phyloP scores from a whole-genome alignment of 1,140 invertebrate genomes.

The Latrodectus geometricus region DNA sequence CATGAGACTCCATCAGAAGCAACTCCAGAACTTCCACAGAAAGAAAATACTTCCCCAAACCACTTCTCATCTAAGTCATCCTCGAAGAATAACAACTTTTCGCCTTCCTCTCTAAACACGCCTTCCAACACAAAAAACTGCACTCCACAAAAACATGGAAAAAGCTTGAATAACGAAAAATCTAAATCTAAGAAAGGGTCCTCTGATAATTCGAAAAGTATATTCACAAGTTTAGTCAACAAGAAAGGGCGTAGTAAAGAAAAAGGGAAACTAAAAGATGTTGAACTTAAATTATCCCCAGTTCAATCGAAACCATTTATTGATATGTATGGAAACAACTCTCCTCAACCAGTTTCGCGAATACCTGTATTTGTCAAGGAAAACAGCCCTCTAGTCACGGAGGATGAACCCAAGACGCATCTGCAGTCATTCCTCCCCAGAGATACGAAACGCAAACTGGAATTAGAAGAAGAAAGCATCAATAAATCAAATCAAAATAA shows the following conservation, averaged over 20 bases:
- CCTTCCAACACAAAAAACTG: slow-evolving; percentile 5
- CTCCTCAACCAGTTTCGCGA: slow-evolving; percentile 16
- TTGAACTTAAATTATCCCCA: neutral
- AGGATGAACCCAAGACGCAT: slow-evolving; percentile 1
- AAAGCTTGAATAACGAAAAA: slow-evolving; percentile 37
- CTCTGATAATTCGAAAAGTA: slow-evolving; percentile 22
- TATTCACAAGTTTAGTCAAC: slow-evolving; percentile 39
- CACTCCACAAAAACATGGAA: neutral
- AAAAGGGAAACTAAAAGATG: slow-evolving; percentile 2
- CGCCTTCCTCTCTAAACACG: too few relatives aligned
- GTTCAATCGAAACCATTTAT: slow-evolving; percentile 2
- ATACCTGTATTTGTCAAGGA: slow-evolving; percentile 32
- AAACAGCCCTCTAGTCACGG: slow-evolving; percentile 4
- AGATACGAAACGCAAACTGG: neutral
- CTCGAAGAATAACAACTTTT: slow-evolving; percentile 69
- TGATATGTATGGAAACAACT: slow-evolving; percentile 53
- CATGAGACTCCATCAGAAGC: neutral
- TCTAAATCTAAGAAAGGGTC: neutral
- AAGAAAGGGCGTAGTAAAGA: slow-evolving; percentile 26
- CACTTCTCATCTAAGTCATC: slow-evolving; percentile 85
- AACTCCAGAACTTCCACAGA: neutral
- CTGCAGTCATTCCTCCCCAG: slow-evolving; percentile 26
- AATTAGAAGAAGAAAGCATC: slow-evolving; percentile 7
- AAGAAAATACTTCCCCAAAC: slow-evolving; percentile 69
- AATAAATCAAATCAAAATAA: neutral